These are phyloP conservation scores for Xanthia icteritia DNA, from an alignment of 2,888 invertebrate species.

Conservation along the genomic window DNA sequence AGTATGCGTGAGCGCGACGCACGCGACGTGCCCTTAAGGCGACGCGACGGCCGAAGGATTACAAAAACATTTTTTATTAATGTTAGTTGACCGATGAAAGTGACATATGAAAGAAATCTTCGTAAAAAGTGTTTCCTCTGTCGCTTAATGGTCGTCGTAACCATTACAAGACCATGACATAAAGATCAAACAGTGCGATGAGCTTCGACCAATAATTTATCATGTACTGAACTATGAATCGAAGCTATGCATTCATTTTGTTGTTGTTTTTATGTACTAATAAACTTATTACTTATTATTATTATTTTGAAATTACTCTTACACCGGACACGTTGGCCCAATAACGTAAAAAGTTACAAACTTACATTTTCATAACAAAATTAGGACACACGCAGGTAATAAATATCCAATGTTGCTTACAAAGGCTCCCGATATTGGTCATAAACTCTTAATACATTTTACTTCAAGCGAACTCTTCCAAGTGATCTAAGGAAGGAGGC, in stretches of 20 bases:
- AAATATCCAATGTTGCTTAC: slow-evolving; percentile 43
- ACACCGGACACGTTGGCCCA: neutral
- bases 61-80: slow-evolving; percentile 72
- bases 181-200: slow-evolving; percentile 42
- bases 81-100: slow-evolving; percentile 78
- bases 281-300: too few relatives aligned
- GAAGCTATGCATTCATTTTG: neutral
- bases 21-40: slow-evolving; percentile 78
- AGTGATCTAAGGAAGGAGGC: slow-evolving; percentile 43
- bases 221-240: slow-evolving; percentile 4
- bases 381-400: slow-evolving; percentile 33
- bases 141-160: slow-evolving; percentile 25
- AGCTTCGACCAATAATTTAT: slow-evolving; percentile 26
- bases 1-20: slow-evolving; percentile 82
- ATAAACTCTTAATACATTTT: slow-evolving; percentile 52
- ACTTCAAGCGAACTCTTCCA: slow-evolving; percentile 31
- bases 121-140: slow-evolving; percentile 52
- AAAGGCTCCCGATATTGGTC: slow-evolving; percentile 48
- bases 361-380: slow-evolving; percentile 41
- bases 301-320: slow-evolving; percentile 1
- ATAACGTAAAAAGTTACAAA: slow-evolving; percentile 9
- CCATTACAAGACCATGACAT: slow-evolving; percentile 40
- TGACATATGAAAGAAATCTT: slow-evolving; percentile 60
- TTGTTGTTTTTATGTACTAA: too few relatives aligned
- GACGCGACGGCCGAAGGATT: slow-evolving; percentile 76